Conservation (phyloP, 2,113 vertebrate genomes). For the Tachuris rubrigastra region DNA sequence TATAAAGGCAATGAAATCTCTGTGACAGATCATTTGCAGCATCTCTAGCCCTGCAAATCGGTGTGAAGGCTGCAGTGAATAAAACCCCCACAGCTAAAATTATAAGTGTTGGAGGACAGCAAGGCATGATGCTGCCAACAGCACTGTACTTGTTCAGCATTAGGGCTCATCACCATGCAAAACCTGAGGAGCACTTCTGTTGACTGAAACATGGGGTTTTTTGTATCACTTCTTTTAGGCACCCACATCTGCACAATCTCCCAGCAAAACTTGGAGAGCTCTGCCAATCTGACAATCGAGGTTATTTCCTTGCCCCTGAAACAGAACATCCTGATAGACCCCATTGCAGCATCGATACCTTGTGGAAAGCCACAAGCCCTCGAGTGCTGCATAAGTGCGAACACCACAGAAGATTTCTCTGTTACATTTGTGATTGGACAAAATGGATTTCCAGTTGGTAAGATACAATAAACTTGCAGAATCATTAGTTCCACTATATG, state of each 20-base stretch:
- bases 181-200: background rate
- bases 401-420: background rate
- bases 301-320: slow-evolving; percentile 60
- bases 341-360: background rate
- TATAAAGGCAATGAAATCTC: background rate
- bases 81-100: background rate
- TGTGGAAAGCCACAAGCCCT: background rate
- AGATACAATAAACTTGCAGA: background rate
- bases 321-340: slow-evolving; percentile 63
- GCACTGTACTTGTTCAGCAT: background rate
- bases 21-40: background rate
- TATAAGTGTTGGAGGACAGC: background rate
- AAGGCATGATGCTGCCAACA: background rate
- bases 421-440: slow-evolving; percentile 27
- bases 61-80: background rate
- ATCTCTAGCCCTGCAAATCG: background rate
- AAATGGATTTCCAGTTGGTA: slow-evolving; percentile 15
- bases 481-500: background rate
- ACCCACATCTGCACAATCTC: slow-evolving; percentile 71
- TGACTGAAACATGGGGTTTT: background rate
- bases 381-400: slow-evolving; percentile 55
- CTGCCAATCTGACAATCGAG: slow-evolving; percentile 6
- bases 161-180: background rate
- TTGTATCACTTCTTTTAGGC: slow-evolving; percentile 56
- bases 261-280: slow-evolving; percentile 39